phyloP scores from a whole-genome alignment of 1,140 invertebrate species.

The Camponotus vicinus region DNA sequence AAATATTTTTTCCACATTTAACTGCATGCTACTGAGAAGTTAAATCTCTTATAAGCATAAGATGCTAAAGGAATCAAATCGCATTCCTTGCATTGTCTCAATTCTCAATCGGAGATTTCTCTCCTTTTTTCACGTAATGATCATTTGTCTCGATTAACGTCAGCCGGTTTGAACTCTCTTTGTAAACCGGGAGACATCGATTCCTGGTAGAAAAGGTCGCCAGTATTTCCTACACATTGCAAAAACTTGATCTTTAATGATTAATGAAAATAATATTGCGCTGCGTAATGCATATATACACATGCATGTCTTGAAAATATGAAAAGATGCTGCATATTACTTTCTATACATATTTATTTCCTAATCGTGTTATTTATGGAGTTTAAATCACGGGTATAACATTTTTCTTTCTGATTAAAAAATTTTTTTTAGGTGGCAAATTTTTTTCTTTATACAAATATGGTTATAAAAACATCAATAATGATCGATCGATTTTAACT shows the following conservation, averaged over 20 bases:
- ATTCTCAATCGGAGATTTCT: conserved; percentile 67
- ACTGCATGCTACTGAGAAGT: conserved; percentile 64
- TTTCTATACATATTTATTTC: neutral
- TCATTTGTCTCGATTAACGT: conserved; percentile 59
- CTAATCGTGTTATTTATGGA: neutral
- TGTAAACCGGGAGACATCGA: conserved; percentile 73
- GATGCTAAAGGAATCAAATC: conserved; percentile 82
- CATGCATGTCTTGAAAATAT: neutral
- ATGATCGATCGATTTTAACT: neutral
- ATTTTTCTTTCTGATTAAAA: neutral
- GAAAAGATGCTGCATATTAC: neutral
- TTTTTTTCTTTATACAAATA: neutral
- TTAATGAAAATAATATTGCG: no score
- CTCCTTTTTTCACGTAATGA: conserved; percentile 64
- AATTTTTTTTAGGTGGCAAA: neutral
- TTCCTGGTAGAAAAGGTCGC: conserved; percentile 74
- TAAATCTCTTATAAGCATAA: conserved; percentile 60
- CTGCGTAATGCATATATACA: neutral
- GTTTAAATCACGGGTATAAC: neutral
- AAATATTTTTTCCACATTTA: neutral
- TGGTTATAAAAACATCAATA: neutral
- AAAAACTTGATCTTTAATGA: conserved; percentile 6
- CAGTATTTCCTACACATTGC: conserved; percentile 61
- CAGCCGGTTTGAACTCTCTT: conserved; percentile 72
- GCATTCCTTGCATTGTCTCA: conserved; percentile 78